Conservation (phyloP, 1,140 invertebrate species). For the Charaxes varanes region DNA sequence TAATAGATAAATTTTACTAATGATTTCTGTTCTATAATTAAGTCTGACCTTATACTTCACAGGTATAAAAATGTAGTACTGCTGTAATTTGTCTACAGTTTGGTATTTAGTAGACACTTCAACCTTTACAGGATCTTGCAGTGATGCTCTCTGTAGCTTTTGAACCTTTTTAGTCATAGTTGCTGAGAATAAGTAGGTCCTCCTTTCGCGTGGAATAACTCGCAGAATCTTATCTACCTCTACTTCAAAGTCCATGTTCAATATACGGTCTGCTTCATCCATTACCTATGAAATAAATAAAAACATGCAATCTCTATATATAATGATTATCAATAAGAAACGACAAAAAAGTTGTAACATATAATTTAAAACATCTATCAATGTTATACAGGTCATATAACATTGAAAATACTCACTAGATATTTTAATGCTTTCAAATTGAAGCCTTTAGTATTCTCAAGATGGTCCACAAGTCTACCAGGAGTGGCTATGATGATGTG, state of each 20-base stretch:
- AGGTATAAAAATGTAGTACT: conserved; percentile 97
- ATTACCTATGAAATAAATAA: conserved; percentile 76
- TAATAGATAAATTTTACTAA: background rate
- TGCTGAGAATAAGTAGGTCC: conserved; percentile 95
- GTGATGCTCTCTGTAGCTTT: conserved; percentile 95
- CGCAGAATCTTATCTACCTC: conserved; percentile 97
- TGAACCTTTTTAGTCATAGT: conserved; percentile 99
- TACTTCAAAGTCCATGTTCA: conserved; percentile 97
- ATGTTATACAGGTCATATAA: background rate
- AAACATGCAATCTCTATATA: too few species aligned
- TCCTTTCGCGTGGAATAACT: conserved; percentile 90
- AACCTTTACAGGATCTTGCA: conserved; percentile 94
- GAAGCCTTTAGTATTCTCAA: conserved; percentile 96
- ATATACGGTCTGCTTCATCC: conserved; percentile 96
- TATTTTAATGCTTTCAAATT: conserved; percentile 91
- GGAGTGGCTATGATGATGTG: conserved; percentile 96
- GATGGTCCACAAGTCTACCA: conserved; percentile 91
- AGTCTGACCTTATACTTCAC: conserved; percentile 91
- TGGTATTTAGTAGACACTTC: conserved; percentile 98
- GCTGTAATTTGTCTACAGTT: conserved; percentile 96
- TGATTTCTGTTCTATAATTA: conserved; percentile 1
- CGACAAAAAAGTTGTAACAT: too few species aligned
- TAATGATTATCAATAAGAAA: too few species aligned
- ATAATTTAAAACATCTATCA: too few species aligned
- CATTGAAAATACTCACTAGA: conserved; percentile 76